A percentile compares a stretch with the other conserved stretches of the same genome.
phyloP scores from a whole-genome alignment of 2,797 vertebrate species.

The Poecilia picta region DNA sequence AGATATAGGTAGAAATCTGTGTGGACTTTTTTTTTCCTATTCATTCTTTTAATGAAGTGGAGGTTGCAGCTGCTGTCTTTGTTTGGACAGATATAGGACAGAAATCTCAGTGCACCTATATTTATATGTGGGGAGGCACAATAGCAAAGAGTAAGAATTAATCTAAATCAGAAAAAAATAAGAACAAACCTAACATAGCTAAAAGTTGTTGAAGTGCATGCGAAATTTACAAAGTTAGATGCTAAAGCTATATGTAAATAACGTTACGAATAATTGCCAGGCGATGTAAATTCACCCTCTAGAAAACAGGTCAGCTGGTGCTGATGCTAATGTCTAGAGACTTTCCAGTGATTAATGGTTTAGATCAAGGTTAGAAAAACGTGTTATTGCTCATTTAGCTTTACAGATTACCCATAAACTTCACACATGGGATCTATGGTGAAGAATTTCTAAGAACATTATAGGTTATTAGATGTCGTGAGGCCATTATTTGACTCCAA shows the following conservation, averaged over 20 bases:
- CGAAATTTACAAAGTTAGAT: not conserved
- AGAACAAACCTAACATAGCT: not conserved
- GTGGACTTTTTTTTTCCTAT: not conserved
- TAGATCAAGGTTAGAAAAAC: not conserved
- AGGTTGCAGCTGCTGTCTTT: not conserved
- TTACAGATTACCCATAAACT: not conserved
- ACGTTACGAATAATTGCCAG: not conserved
- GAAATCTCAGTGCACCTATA: not conserved
- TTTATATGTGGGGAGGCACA: not conserved
- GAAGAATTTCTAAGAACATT: not conserved
- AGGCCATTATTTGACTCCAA: too few species aligned
- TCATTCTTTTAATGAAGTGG: not conserved
- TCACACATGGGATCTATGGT: not conserved
- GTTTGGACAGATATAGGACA: slow-evolving; percentile 5
- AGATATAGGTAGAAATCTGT: not conserved
- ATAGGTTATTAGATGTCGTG: not conserved
- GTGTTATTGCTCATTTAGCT: not conserved
- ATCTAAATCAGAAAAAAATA: not conserved
- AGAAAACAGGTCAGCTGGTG: not conserved
- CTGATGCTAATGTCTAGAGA: not conserved
- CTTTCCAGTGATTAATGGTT: not conserved
- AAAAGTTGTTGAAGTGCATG: not conserved
- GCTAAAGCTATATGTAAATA: not conserved
- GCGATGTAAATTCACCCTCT: not conserved
- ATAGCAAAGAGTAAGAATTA: not conserved